These are phyloP conservation scores for Heliconius nattereri DNA, from an alignment of 1,140 invertebrate genomes.

Conservation along the genomic window DNA sequence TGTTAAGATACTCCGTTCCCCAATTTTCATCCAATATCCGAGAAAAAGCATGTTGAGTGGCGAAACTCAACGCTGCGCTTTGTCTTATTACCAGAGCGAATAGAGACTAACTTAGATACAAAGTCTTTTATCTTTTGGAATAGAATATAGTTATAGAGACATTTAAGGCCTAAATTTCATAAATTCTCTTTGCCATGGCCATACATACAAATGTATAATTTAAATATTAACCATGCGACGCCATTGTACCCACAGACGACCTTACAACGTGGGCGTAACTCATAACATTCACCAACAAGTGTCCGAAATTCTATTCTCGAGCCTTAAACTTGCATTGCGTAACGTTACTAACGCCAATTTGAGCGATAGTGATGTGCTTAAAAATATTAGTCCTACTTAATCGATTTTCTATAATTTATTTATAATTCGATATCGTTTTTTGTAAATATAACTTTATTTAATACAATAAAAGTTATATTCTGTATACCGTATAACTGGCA, in stretches of 20 bases:
- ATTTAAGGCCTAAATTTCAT: neutral
- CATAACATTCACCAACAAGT: conserved; percentile 37
- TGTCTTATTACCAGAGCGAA: no score
- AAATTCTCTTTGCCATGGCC: neutral
- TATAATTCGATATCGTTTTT: neutral
- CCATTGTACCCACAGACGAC: neutral
- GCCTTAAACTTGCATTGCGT: conserved; percentile 46
- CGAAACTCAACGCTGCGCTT: no score
- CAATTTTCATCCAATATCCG: no score
- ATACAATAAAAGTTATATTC: neutral
- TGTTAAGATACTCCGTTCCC: no score
- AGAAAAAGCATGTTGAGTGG: no score
- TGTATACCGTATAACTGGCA: neutral
- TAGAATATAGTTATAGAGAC: no score
- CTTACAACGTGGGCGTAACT: conserved; percentile 31
- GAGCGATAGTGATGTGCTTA: conserved; percentile 31
- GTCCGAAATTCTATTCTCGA: conserved; percentile 33
- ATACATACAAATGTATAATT: neutral
- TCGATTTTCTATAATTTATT: conserved; percentile 3
- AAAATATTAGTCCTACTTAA: neutral
- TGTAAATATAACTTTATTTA: neutral
- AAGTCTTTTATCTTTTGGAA: no score
- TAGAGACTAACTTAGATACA: no score
- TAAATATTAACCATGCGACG: neutral
- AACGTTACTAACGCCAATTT: conserved; percentile 28